Percentiles rank a stretch among this genome's conserved stretches.
Evolutionary conservation across 2,888 invertebrate species (phyloP).

Genomic region (Drosophila rubida): DNA sequence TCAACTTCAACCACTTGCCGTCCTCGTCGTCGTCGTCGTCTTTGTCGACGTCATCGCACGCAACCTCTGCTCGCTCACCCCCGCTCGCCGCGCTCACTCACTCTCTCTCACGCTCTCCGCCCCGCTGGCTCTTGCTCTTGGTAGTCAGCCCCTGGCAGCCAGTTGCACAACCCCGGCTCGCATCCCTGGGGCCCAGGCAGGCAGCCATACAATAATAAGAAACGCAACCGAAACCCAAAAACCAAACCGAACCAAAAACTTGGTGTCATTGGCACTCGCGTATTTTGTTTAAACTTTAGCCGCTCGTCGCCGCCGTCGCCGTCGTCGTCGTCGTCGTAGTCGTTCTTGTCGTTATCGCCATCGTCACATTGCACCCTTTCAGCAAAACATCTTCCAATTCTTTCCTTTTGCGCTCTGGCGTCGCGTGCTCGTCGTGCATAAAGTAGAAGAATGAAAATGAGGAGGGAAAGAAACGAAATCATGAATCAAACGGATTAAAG

Average conservation of each 20-base stretch:
- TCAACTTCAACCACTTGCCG: slow-evolving; percentile 73
- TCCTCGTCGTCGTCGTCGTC: slow-evolving; percentile 55
- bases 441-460: slow-evolving; percentile 28
- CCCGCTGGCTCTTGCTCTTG: neutral
- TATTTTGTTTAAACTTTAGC: slow-evolving; percentile 51
- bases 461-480: slow-evolving; percentile 10
- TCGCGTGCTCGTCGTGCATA: slow-evolving; percentile 44
- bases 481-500: slow-evolving; percentile 46
- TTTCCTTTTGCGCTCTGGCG: slow-evolving; percentile 6
- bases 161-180: neutral
- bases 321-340: neutral
- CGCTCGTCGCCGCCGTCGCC: slow-evolving; percentile 17
- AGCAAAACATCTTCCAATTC: neutral
- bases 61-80: slow-evolving; percentile 12
- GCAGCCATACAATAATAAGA: slow-evolving; percentile 55
- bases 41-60: slow-evolving; percentile 58
- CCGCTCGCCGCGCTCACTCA: slow-evolving; percentile 4
- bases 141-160: neutral
- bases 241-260: slow-evolving; percentile 18
- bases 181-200: slow-evolving; percentile 6
- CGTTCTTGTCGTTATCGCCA: neutral
- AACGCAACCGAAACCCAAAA: slow-evolving; percentile 7
- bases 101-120: neutral
- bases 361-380: neutral
- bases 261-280: slow-evolving; percentile 61